These are phyloP conservation scores for Muraenolepis orangiensis DNA, from an alignment of 2,797 vertebrate genomes.

Conservation along the genomic window DNA sequence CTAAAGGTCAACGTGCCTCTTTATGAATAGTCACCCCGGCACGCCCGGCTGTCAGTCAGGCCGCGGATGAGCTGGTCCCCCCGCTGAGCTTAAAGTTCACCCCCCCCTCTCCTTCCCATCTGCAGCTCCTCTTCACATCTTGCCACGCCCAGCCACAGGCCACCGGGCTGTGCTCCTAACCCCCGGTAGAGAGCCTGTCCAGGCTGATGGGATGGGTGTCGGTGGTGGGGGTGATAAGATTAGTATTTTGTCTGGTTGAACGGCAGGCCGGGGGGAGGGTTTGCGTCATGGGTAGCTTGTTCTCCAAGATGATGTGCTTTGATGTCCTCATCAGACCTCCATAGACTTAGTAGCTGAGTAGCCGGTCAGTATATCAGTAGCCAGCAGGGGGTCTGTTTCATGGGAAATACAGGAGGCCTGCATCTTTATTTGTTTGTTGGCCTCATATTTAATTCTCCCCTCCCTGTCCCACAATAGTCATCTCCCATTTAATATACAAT, in stretches of 20 bases:
- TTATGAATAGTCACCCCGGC: slow-evolving; percentile 75
- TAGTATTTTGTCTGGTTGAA: neutral
- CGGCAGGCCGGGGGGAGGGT: neutral
- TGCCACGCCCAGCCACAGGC: slow-evolving; percentile 29
- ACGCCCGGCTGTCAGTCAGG: slow-evolving; percentile 58
- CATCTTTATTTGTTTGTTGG: too few species aligned
- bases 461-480: too few species aligned
- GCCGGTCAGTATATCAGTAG: too few species aligned
- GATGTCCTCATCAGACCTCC: too few species aligned
- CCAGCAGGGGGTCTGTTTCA: too few species aligned
- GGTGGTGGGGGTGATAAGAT: neutral
- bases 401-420: too few species aligned
- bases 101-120: slow-evolving; percentile 55
- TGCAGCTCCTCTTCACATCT: slow-evolving; percentile 48
- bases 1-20: slow-evolving; percentile 75
- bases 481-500: too few species aligned
- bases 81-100: slow-evolving; percentile 72
- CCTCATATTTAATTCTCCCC: too few species aligned
- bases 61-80: slow-evolving; percentile 51
- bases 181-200: slow-evolving; percentile 50
- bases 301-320: too few species aligned
- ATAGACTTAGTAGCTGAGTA: too few species aligned
- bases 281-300: neutral
- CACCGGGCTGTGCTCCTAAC: slow-evolving; percentile 15
- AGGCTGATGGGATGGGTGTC: slow-evolving; percentile 37